Conservation (phyloP, 2,113 vertebrate genomes). For the Epinephelus cyanopodus region DNA sequence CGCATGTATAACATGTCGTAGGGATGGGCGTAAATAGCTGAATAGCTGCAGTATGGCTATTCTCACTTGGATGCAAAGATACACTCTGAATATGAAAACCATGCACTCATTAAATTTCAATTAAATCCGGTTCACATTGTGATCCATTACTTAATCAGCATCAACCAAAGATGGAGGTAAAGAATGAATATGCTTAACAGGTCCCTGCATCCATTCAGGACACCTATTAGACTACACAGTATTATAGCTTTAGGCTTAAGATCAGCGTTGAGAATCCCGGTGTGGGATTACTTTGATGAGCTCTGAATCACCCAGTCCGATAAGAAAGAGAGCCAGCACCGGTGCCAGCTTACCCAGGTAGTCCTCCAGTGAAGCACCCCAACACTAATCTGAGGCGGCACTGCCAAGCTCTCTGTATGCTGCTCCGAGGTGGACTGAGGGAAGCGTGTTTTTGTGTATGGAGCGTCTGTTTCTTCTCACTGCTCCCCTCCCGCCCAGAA, state of each 20-base stretch:
- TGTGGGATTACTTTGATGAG: neutral
- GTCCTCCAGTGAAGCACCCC: constrained; percentile 42
- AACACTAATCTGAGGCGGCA: constrained; percentile 66
- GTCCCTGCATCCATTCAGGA: neutral
- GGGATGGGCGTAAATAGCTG: no score
- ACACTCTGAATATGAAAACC: neutral
- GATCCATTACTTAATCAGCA: neutral
- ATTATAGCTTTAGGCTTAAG: neutral
- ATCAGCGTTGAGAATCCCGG: constrained; percentile 12
- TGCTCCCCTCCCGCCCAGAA: constrained; percentile 79
- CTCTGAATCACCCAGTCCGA: constrained; percentile 35
- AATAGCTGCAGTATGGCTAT: no score
- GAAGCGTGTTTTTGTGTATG: constrained; percentile 82
- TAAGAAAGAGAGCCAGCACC: constrained; percentile 31
- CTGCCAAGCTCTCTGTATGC: constrained; percentile 53
- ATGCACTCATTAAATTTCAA: neutral
- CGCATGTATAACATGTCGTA: no score
- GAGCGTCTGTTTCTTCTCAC: constrained; percentile 94
- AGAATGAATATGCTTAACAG: neutral
- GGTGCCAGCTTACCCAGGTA: constrained; percentile 65
- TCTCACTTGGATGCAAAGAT: no score
- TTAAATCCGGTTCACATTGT: neutral
- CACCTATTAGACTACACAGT: neutral
- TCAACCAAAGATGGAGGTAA: neutral
- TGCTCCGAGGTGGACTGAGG: constrained; percentile 53